These are phyloP conservation scores for Xerus rutilus DNA, from an alignment of 2,797 vertebrate genomes.

Conservation along the genomic window DNA sequence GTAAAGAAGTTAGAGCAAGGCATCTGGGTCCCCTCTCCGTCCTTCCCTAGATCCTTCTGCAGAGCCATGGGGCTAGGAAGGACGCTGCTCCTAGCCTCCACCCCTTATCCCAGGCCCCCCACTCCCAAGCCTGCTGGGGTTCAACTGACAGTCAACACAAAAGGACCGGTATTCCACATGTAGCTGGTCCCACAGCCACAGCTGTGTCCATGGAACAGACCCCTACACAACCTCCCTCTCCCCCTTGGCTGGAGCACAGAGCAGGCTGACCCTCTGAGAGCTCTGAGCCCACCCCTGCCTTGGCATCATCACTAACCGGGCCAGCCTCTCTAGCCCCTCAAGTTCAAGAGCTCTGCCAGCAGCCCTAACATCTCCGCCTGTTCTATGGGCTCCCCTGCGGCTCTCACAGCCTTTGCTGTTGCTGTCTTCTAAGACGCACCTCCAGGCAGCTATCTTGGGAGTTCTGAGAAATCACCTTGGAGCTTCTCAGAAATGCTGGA, in stretches of 20 bases:
- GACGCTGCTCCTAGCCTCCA: neutral
- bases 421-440: neutral
- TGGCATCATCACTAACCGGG: neutral
- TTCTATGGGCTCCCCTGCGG: neutral
- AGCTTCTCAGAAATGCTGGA: constrained; percentile 71
- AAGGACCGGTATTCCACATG: neutral
- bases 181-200: neutral
- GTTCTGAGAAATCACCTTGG: constrained; percentile 71
- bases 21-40: neutral
- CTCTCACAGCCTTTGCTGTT: neutral
- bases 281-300: neutral
- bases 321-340: neutral
- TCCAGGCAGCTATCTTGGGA: neutral
- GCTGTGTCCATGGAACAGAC: neutral
- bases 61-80: neutral
- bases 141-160: neutral
- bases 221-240: neutral
- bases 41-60: neutral
- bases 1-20: neutral
- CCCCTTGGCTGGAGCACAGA: neutral
- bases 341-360: neutral
- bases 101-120: neutral
- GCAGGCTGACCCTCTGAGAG: neutral
- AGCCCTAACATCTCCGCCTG: neutral
- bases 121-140: neutral